Percentiles rank a stretch among this genome's conserved stretches.
Evolutionary conservation across 2,888 invertebrate species (phyloP).

Genomic region (Seira musarum): DNA sequence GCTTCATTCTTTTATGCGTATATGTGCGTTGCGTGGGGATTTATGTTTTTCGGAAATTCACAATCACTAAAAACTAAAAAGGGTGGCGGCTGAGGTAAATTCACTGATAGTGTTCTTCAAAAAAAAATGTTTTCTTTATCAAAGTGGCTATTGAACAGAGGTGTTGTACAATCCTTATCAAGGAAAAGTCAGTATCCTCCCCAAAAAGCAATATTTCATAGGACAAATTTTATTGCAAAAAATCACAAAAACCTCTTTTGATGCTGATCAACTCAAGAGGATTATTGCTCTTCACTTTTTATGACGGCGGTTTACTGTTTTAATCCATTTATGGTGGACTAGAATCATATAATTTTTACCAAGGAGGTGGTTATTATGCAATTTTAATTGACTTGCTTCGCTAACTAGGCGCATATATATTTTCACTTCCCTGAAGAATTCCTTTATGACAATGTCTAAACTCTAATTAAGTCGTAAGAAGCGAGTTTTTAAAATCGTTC

Average conservation of each 20-base stretch:
- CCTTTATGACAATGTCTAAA: too few species aligned
- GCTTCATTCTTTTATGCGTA: not conserved
- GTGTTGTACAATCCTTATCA: conserved; percentile 8
- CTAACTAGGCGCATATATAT: too few species aligned
- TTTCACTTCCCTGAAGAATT: too few species aligned
- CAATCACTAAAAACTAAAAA: conserved; percentile 8
- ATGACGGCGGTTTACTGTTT: conserved; percentile 2
- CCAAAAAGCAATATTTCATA: conserved; percentile 5
- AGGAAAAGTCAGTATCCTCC: conserved; percentile 2
- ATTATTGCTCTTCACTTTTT: not conserved
- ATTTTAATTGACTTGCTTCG: not conserved
- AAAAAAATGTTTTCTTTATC: not conserved
- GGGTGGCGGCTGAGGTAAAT: not conserved
- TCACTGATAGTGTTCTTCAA: not conserved
- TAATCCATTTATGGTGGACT: not conserved
- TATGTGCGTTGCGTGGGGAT: conserved; percentile 19
- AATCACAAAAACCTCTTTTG: not conserved
- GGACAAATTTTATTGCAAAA: conserved; percentile 2
- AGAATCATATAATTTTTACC: not conserved
- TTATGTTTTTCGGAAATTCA: not conserved
- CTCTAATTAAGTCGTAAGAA: too few species aligned
- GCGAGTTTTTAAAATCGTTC: too few species aligned
- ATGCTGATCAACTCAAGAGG: conserved; percentile 2
- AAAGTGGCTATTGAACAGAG: not conserved
- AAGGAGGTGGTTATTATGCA: not conserved